Conservation (phyloP, 2,797 vertebrate genomes). For the Molossus molossus region DNA sequence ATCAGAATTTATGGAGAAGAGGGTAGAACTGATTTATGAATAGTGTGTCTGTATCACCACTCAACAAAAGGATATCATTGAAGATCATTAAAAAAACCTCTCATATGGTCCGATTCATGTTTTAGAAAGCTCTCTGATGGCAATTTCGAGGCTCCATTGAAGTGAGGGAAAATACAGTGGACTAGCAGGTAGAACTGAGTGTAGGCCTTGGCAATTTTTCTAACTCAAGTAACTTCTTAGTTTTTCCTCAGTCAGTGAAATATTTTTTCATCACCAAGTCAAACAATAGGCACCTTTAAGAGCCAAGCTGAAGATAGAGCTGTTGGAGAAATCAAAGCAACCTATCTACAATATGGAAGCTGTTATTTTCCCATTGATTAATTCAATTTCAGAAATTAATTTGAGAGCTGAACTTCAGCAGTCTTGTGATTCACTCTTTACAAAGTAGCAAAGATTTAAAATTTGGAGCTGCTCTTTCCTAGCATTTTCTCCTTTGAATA, state of each 20-base stretch:
- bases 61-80: not conserved
- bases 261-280: slow-evolving; percentile 45
- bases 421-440: slow-evolving; percentile 45
- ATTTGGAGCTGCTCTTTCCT: slow-evolving; percentile 46
- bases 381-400: slow-evolving; percentile 60
- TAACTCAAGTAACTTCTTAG: not conserved
- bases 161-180: not conserved
- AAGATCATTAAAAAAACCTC: not conserved
- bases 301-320: not conserved
- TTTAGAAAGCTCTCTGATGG: not conserved
- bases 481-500: slow-evolving; percentile 62
- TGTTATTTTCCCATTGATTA: slow-evolving; percentile 61
- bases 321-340: slow-evolving; percentile 59
- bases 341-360: not conserved
- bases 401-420: slow-evolving; percentile 19
- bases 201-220: not conserved
- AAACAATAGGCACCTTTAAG: not conserved
- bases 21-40: not conserved
- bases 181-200: not conserved
- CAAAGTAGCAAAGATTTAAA: slow-evolving; percentile 61
- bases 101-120: not conserved
- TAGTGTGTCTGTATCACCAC: not conserved
- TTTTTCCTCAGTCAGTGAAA: slow-evolving; percentile 12
- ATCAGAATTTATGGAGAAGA: slow-evolving; percentile 27
- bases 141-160: not conserved